Evolutionary conservation across 2,797 vertebrate genomes (phyloP), one percentile per base, ranked within the genome.

Genomic region (Sebastolobus alascanus): DNA sequence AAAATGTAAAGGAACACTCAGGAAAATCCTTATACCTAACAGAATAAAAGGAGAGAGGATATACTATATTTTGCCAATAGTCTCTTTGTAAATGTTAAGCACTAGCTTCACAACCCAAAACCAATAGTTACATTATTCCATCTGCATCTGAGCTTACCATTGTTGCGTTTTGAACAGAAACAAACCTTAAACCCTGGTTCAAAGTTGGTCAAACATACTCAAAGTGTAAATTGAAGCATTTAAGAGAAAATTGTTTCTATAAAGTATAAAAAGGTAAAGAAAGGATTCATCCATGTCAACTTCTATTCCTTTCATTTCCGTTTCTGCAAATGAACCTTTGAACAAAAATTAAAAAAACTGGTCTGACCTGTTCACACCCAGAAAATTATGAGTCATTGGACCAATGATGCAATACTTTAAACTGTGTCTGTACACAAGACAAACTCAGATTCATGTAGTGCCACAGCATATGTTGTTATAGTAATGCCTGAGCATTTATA

Each of bases 331-430:
- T 1, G 63, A 55, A 40, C 18, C 8, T 66, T 63, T 25, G 1
- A 35, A 11, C 2, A 31, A 72, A 56, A 14, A 66, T 38, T 13
- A 2, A 16, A 13, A 38, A 81, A 63, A 46, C 33, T n/a, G 20
- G 66, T 77, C n/a, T 8, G 12, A 79, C 63, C 4, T 35, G 73
- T 73, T 79, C 33, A 33, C 58, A 52, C 8, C 63, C n/a, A 16
- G n/a, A 60, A 6, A 75, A 61, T 31, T 4, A 35, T 43, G 66
- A 83, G 7, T 86, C 60, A 78, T 37, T 18, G 2, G 52, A 61
- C 13, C 5, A 31, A 55, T 82, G 64, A 79, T 4, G 33, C 35
- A 77, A 79, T 16, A 59, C 20, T 31, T 61, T 35, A 50, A 71
- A 35, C 29, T 2, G 0, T 2, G 18, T 43, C n/a, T 52, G 40